Evolutionary conservation across 1,140 invertebrate species (phyloP), one percentile per base, ranked within the genome.

Genomic region (Drosophila kepulauana): DNA sequence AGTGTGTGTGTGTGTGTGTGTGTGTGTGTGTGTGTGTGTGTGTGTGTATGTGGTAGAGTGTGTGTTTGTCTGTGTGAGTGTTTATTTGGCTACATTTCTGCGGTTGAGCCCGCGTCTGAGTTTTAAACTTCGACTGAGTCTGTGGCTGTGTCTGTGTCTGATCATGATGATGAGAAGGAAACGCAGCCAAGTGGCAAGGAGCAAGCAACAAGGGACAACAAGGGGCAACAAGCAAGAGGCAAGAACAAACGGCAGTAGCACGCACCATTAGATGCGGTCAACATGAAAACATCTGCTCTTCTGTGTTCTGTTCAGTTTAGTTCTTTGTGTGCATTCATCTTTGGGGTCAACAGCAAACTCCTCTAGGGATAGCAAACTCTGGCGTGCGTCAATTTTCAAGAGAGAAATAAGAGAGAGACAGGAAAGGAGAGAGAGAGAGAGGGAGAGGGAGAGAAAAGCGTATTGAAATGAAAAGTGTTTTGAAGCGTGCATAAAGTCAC

Each of bases 221-320:
- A 38, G 35, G 10, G 8, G 64, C 51, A 68, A 51, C 51, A 43
- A 51, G 72, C 72, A 68, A 51, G 57, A 43, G 58, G 72, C 72
- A 75, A 67, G 63, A 70, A 65, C 77, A 81, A 79, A 81, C 65
- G 73, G 80, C 88, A 91, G 88, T 91, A 88, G 88, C 88, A 91
- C 88, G 89, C 84, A 91, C 88, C 88, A 91, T 91, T 91, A 91
- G 88, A 91, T 91, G 88, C 88, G 88, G 88, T 91, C 88, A 91
- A 91, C 89, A 75, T 78, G 75, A 78, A 91, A 91, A 91, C 88
- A 91, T 91, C 88, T 91, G 88, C 88, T 78, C 72, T 74, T 65
- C 20, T 3, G 35, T 38, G 35, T 10, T 10, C 7, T 8, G 6
- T 10, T 38, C 35, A 25, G 20, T 25, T 25, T 25, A 25, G 20